Evolutionary conservation across 2,113 vertebrate species (phyloP), one percentile per base, ranked within the genome.

Genomic region (Perognathus longimembris): DNA sequence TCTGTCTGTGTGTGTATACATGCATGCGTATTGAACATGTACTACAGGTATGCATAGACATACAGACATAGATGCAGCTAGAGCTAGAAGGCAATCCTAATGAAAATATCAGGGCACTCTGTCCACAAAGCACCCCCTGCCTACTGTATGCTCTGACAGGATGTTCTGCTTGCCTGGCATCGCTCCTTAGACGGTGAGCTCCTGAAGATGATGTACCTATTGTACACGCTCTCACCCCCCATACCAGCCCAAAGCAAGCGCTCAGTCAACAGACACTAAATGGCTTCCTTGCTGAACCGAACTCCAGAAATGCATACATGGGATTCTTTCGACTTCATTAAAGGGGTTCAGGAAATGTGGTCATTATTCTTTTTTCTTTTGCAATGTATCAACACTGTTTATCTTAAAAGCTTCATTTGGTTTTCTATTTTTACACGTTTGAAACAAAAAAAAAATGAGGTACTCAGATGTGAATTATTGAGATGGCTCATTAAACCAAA

Each of bases 391-490:
- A 50, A 8, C 67, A 67, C 22, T 34, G 7, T 88, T 85, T 85
- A 80, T 64, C n/a, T 74, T 70, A 77, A 89, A 92, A 81, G 1
- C 6, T 42, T 71, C 40, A 30, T 79, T 71, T 70, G 40, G 22
- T 42, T 81, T 71, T 89, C 64, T 69, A 2, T 78, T 82, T 92
- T 85, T 26, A 88, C 7, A 40, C 28, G 34, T 87, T 85, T 61
- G 64, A 64, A 69, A 78, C 38, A 74, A 96, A 85, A 21, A 50
- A 17, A 3, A 94, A 95, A 61, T 18, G 50, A 30, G 50, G 28
- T 54, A n/a, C 18, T 17, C 12, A 59, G 50, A 36, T 71, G n/a
- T 79, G 76, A 89, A 78, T 82, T 81, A 84, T 79, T 93, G 73
- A 75, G 54, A 20, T 69, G n/a, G 24, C 0, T 87, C 64, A 70